Evolutionary conservation across 2,113 vertebrate species (phyloP).

Genomic region (Trichechus manatus): DNA sequence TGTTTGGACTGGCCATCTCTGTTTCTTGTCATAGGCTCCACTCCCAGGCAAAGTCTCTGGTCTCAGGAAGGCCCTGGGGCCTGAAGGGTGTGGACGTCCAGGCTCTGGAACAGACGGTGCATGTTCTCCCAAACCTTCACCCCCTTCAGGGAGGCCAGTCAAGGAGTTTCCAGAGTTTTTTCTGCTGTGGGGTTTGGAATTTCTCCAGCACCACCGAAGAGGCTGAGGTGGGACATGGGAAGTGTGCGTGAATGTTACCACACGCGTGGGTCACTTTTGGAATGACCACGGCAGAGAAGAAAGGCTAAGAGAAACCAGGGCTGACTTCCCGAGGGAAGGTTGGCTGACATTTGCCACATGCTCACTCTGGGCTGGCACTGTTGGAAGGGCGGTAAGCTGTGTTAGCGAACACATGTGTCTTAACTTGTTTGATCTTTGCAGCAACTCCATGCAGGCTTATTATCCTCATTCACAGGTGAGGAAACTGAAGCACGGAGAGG

Average conservation of each 20-base stretch:
- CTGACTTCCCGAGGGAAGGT: neutral
- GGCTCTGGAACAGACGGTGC: neutral
- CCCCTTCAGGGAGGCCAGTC: neutral
- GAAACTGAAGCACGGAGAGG: neutral
- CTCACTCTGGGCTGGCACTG: neutral
- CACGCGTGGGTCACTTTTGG: neutral
- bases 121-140: neutral
- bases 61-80: neutral
- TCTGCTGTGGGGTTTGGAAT: neutral
- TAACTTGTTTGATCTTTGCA: neutral
- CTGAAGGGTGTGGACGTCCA: neutral
- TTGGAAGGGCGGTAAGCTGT: neutral
- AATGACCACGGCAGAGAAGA: neutral
- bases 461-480: neutral
- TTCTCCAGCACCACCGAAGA: neutral
- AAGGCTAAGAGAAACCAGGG: neutral
- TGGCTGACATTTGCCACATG: neutral
- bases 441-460: neutral
- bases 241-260: too few relatives aligned
- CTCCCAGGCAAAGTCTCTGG: neutral
- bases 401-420: neutral
- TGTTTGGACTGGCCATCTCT: neutral
- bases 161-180: neutral
- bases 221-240: neutral
- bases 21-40: neutral